phyloP scores from a whole-genome alignment of 2,113 vertebrate species.

The Antennarius striatus region DNA sequence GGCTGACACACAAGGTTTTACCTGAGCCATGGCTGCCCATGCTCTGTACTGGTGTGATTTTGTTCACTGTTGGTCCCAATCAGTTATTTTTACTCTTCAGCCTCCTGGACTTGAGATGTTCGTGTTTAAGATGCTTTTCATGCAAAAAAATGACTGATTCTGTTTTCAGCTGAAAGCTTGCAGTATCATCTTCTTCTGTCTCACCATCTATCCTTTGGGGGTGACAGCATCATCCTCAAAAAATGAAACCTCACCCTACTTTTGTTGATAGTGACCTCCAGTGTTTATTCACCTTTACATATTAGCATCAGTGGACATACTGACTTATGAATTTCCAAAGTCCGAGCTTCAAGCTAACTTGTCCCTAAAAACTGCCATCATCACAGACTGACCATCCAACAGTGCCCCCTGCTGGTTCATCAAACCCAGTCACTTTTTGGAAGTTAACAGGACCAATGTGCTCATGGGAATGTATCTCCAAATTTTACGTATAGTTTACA shows the following conservation, averaged over 20 bases:
- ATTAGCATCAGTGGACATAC: background rate
- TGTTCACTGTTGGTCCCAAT: no score
- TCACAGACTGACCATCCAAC: constrained; percentile 55
- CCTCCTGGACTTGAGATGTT: no score
- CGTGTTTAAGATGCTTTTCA: background rate
- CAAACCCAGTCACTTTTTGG: background rate
- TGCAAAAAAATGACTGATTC: no score
- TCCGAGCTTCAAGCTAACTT: constrained; percentile 2
- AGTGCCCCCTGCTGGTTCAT: constrained; percentile 75
- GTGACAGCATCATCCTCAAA: background rate
- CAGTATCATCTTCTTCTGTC: constrained; percentile 62
- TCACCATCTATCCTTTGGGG: constrained; percentile 54
- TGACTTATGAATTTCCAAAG: constrained; percentile 22
- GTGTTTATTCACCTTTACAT: background rate
- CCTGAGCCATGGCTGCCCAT: no score
- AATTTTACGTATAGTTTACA: background rate
- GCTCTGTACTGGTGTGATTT: no score
- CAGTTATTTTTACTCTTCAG: no score
- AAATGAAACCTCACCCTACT: background rate
- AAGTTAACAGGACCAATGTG: background rate
- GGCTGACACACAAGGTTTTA: no score
- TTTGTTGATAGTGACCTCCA: constrained; percentile 11
- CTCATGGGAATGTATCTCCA: background rate
- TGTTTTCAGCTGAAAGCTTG: constrained; percentile 33
- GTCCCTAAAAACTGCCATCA: background rate